A percentile compares a stretch with the other conserved stretches of the same genome.
These are phyloP conservation scores for Athene cunicularia DNA, from an alignment of 2,113 vertebrate species.

Conservation along the genomic window DNA sequence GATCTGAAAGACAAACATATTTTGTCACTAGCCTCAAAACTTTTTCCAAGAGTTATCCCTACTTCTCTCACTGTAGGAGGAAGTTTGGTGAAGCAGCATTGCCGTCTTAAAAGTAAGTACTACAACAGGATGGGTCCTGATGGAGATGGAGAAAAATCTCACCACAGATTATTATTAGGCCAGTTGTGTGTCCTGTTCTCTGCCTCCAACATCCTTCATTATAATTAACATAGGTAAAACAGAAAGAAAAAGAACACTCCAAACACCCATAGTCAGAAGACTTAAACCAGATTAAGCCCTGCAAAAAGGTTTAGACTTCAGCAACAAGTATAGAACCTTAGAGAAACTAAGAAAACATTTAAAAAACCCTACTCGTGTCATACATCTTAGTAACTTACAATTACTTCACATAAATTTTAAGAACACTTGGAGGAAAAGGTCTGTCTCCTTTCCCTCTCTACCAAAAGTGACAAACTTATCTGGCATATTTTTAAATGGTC, in stretches of 20 bases:
- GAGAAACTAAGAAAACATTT: neutral
- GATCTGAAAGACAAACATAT: conserved; percentile 90
- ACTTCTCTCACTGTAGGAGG: conserved; percentile 40
- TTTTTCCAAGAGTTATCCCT: conserved; percentile 43
- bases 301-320: neutral
- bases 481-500: neutral
- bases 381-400: neutral
- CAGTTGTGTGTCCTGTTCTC: neutral
- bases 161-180: neutral
- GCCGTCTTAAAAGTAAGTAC: conserved; percentile 17
- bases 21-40: conserved; percentile 72
- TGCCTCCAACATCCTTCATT: conserved; percentile 2
- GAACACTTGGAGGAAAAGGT: neutral
- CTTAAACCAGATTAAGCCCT: neutral
- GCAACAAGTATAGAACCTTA: neutral
- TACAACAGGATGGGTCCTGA: neutral
- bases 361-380: neutral
- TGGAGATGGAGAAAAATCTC: neutral
- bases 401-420: neutral
- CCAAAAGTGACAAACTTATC: neutral
- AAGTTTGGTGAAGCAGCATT: conserved; percentile 43
- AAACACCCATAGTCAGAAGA: neutral
- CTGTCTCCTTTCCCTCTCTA: neutral
- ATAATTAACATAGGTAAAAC: conserved; percentile 6
- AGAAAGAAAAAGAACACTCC: neutral